Conservation (phyloP, 2,797 vertebrate genomes). For the Microtus agrestis region DNA sequence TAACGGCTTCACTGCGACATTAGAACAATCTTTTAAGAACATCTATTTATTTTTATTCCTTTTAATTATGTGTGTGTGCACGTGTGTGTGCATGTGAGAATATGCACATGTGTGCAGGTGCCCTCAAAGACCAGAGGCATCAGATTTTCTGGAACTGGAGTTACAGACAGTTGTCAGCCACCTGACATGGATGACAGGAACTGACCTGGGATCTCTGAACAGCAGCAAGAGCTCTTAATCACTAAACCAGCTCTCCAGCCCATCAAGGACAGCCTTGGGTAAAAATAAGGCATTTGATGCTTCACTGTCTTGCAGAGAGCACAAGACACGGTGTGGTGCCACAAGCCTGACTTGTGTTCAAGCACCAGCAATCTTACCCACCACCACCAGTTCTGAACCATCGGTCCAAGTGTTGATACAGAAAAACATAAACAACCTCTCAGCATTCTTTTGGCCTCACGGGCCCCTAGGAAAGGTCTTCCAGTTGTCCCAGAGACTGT, state of each 20-base stretch:
- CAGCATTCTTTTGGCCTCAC: neutral
- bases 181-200: neutral
- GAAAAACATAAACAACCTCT: neutral
- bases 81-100: rapidly evolving
- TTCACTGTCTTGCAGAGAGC: neutral
- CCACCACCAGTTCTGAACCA: neutral
- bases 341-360: no score
- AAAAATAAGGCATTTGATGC: neutral
- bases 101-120: neutral
- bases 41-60: neutral
- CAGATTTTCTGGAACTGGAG: neutral
- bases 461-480: neutral
- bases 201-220: neutral
- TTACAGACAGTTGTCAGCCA: neutral
- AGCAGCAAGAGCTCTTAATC: neutral
- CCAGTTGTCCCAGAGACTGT: neutral
- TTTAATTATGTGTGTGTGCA: neutral
- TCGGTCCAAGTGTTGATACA: neutral
- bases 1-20: neutral
- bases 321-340: neutral
- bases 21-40: neutral
- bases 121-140: neutral
- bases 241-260: neutral
- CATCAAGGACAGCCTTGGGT: neutral
- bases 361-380: neutral